Base-by-base conservation (phyloP, 2,888 invertebrate genomes). In the Acronicta aceris region DNA sequence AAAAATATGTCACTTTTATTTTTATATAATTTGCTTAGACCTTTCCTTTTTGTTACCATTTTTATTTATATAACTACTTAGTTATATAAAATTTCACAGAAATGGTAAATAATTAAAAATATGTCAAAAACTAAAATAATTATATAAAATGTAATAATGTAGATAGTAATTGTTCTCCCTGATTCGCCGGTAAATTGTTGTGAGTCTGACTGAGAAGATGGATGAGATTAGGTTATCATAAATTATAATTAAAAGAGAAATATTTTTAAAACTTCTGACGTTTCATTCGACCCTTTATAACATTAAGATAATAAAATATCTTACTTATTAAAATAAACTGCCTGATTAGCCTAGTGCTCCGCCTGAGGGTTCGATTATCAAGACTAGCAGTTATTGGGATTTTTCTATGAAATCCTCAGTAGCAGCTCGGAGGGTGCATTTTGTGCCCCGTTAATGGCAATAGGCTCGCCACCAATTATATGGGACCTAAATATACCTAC, bases 161-260 rank as follows among this genome's bases (percentile, higher is more conserved):
- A 89, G 83, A 84, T 87, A 86, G 83, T 84, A 80, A 85, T 85
- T 81, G 85, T 87, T 87, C 85, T 88, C 86, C 87, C 87, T 80
- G 84, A 88, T 83, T 89, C 88, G 88, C 88, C 83, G 88, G 83
- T 82, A 81, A 71, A 79, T 84, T 81, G 83, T 85, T 86, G 88
- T 87, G 86, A 85, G 87, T 85, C 84, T 87, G 89, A 89, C 86
- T 88, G 90, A 87, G 59, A 61, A 48, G 87, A 87, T 83, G 90
- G 84, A 91, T 89, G 92, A 89, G 85, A 86, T 87, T 91, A 89
- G 89, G 84, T 88, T 81, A 92, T 79, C 84, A 89, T 91, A 90
- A 91, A 92, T 91, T 91, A 92, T 92, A 87, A 92, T 93, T 93
- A 92, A 93, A 93, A 91, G 89, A 91, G 89, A 88, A 84, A 92